Conservation (phyloP, 37 sponge, comb jelly and placozoan species). For the Beroe forskalii region DNA sequence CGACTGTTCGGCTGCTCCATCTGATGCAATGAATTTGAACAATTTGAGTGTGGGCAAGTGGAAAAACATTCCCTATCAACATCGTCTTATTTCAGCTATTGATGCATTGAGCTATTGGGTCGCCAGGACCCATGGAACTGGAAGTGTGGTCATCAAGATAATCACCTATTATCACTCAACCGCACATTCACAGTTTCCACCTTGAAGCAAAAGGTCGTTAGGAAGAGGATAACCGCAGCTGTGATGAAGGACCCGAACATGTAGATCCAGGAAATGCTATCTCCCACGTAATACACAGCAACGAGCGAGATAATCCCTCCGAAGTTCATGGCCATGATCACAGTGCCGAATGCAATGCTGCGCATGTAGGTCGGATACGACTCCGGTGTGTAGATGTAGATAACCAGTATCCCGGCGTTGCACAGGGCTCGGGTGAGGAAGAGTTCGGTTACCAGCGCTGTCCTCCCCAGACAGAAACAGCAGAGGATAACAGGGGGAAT, state of each 20-base stretch:
- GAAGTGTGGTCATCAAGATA: no score
- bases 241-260: background rate
- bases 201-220: slow-evolving; percentile 3
- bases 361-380: slow-evolving; percentile 34
- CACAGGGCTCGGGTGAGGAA: background rate
- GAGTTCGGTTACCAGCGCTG: slow-evolving; percentile 5
- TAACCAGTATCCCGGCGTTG: slow-evolving; percentile 23
- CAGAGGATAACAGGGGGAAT: background rate
- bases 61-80: no score
- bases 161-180: background rate
- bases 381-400: slow-evolving; percentile 54
- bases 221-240: background rate
- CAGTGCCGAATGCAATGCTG: slow-evolving; percentile 8
- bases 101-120: no score
- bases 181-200: slow-evolving; percentile 1
- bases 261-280: background rate
- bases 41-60: no score
- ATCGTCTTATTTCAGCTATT: no score
- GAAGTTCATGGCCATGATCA: background rate
- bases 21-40: no score
- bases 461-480: background rate
- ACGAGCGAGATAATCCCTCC: background rate
- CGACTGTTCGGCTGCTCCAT: no score
- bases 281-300: slow-evolving; percentile 1
- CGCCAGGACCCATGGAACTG: no score